phyloP scores from a whole-genome alignment of 2,888 invertebrate genomes.

The Pristionchus exspectatus region DNA sequence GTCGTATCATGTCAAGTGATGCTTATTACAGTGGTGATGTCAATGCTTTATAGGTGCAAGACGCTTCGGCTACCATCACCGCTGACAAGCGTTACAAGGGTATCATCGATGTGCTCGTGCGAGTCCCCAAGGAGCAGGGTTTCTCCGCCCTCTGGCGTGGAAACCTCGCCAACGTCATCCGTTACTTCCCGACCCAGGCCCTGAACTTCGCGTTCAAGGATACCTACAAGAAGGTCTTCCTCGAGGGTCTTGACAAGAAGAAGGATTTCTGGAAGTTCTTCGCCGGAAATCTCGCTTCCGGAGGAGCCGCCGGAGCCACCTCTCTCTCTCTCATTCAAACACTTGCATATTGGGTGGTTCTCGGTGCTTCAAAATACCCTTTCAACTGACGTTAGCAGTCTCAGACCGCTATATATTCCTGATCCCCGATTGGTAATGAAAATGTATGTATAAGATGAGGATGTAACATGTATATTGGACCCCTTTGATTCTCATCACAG shows the following conservation, averaged over 20 bases:
- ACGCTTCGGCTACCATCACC: conserved; percentile 66
- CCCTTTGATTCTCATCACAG: no score
- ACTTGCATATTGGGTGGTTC: no score
- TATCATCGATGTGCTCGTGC: conserved; percentile 68
- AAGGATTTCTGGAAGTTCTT: conserved; percentile 87
- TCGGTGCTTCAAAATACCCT: no score
- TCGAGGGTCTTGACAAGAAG: conserved; percentile 85
- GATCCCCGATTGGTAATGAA: no score
- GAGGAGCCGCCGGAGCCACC: conserved; percentile 86
- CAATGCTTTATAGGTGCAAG: conserved; percentile 63
- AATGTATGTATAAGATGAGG: no score
- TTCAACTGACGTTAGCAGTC: no score
- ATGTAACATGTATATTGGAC: no score
- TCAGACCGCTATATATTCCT: no score
- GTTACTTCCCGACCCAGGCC: conserved; percentile 93
- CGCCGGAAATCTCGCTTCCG: conserved; percentile 87
- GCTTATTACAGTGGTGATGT: no score
- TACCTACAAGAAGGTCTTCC: conserved; percentile 70
- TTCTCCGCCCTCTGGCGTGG: conserved; percentile 80
- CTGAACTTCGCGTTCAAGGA: conserved; percentile 93
- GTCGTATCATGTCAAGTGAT: no score
- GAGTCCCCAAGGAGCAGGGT: conserved; percentile 76
- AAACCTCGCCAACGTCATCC: conserved; percentile 75
- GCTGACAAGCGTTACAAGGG: conserved; percentile 72
- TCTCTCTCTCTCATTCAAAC: no score